Percentiles rank a stretch among this genome's conserved stretches.
These are phyloP conservation scores for Ivindomyrus marchei DNA, from an alignment of 2,113 vertebrate species.

Conservation along the genomic window DNA sequence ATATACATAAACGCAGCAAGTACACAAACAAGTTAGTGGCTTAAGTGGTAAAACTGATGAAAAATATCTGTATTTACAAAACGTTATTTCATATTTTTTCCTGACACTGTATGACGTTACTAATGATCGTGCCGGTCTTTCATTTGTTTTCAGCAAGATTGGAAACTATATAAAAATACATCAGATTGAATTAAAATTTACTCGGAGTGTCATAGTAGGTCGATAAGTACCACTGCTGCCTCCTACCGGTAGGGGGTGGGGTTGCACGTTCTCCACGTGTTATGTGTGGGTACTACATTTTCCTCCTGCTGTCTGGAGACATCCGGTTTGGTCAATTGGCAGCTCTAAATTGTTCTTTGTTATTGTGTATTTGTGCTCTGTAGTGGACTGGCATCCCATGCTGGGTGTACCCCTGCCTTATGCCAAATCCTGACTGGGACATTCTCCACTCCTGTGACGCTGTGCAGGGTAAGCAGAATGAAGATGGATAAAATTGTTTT, in stretches of 20 bases:
- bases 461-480: neutral
- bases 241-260: neutral
- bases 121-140: neutral
- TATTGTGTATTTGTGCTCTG: neutral
- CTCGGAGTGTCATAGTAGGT: neutral
- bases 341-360: neutral
- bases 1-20: neutral
- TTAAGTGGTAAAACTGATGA: neutral
- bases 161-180: neutral
- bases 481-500: neutral
- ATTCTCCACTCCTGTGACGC: neutral
- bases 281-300: neutral
- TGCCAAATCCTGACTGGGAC: neutral
- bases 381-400: neutral
- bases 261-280: neutral
- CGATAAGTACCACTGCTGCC: neutral
- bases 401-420: neutral
- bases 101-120: neutral
- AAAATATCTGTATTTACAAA: neutral
- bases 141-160: neutral
- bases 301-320: neutral
- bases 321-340: neutral
- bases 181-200: neutral
- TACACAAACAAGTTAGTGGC: neutral
- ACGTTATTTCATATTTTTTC: neutral